Percentiles rank a stretch among this genome's conserved stretches.
Evolutionary conservation across 2,888 invertebrate genomes (phyloP).

Genomic region (Lasioglossum figueresi): DNA sequence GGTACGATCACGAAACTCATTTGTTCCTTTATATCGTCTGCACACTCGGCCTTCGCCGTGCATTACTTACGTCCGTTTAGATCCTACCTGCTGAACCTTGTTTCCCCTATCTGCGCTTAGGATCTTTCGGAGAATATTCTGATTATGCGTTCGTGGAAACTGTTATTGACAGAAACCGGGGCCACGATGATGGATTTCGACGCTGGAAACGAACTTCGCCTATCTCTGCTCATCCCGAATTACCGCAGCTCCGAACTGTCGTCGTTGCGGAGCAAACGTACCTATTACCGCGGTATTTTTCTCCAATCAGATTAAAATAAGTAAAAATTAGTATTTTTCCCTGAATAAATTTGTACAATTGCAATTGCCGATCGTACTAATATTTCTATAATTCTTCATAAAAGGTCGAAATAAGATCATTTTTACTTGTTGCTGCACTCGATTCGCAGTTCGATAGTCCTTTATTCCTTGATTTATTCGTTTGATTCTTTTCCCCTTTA

Average conservation of each 20-base stretch:
- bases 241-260: conserved; percentile 14
- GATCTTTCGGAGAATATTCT: conserved; percentile 57
- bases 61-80: conserved; percentile 70
- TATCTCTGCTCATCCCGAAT: background rate
- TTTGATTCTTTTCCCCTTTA: no score
- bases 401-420: no score
- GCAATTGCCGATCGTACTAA: no score
- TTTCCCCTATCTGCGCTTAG: conserved; percentile 49
- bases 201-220: conserved; percentile 43
- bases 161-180: conserved; percentile 51
- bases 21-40: conserved; percentile 73
- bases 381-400: no score
- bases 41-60: conserved; percentile 48
- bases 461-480: no score
- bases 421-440: background rate
- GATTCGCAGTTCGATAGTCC: background rate
- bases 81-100: conserved; percentile 64
- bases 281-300: no score
- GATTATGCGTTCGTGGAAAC: conserved; percentile 62
- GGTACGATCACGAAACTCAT: conserved; percentile 75
- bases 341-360: no score
- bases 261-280: background rate
- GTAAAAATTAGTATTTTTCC: no score
- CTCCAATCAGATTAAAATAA: no score
- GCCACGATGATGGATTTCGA: conserved; percentile 3